Evolutionary conservation across 2,797 vertebrate species (phyloP).

Genomic region (Brotula barbata): DNA sequence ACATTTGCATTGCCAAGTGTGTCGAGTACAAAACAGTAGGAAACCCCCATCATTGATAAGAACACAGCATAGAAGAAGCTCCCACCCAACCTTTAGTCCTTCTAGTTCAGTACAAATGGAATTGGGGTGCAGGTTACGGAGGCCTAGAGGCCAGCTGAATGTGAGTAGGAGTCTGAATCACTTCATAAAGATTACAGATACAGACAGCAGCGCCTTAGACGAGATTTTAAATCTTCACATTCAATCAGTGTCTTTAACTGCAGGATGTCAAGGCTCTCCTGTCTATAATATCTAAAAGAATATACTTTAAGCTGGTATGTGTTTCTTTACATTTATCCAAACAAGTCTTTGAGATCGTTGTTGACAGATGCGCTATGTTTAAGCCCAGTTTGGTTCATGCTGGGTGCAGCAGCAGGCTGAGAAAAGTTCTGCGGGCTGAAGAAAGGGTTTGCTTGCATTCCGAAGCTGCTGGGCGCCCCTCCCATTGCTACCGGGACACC

Average conservation of each 20-base stretch:
- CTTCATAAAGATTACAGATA: slow-evolving; percentile 54
- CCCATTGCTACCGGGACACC: slow-evolving; percentile 73
- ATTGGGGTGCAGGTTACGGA: slow-evolving; percentile 35
- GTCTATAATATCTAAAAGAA: slow-evolving; percentile 44
- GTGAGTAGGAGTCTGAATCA: slow-evolving; percentile 30
- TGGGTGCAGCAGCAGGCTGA: slow-evolving; percentile 74
- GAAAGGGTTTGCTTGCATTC: slow-evolving; percentile 96
- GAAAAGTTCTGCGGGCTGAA: slow-evolving; percentile 95
- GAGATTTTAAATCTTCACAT: slow-evolving; percentile 52
- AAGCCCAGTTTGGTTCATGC: slow-evolving; percentile 79
- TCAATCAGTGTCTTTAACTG: slow-evolving; percentile 42
- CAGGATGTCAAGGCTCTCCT: slow-evolving; percentile 41
- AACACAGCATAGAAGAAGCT: slow-evolving; percentile 56
- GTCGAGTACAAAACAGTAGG: slow-evolving; percentile 73
- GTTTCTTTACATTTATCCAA: slow-evolving; percentile 80
- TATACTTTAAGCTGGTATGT: slow-evolving; percentile 5
- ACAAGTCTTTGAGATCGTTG: slow-evolving; percentile 97
- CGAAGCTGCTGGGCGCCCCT: slow-evolving; percentile 84
- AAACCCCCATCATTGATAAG: slow-evolving; percentile 70
- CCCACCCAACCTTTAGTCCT: slow-evolving; percentile 31
- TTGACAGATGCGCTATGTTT: slow-evolving; percentile 89
- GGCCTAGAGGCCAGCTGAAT: slow-evolving; percentile 23
- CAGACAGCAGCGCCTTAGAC: slow-evolving; percentile 38
- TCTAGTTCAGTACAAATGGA: slow-evolving; percentile 57
- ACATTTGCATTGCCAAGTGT: slow-evolving; percentile 39